Conservation (phyloP, 2,113 vertebrate species). For the Mobula birostris region DNA sequence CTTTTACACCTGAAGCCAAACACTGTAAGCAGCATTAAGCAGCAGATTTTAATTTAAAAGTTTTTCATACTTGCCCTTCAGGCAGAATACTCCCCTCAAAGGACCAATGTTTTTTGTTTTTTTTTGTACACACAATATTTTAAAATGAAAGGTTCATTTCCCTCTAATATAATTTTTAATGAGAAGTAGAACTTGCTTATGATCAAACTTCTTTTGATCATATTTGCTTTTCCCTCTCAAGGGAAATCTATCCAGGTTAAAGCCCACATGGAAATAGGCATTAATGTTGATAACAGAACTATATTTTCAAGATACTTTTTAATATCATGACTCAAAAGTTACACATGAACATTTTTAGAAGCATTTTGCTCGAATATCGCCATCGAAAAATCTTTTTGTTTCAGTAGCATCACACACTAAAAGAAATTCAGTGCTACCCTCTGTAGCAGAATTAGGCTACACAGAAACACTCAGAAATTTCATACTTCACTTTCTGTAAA, state of each 20-base stretch:
- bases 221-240: neutral
- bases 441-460: neutral
- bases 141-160: conserved; percentile 8
- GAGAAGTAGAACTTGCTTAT: neutral
- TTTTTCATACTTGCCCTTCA: conserved; percentile 10
- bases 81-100: neutral
- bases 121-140: neutral
- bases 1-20: neutral
- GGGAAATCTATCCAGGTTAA: neutral
- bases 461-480: neutral
- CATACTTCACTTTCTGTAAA: neutral
- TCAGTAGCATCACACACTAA: neutral
- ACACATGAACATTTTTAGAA: neutral
- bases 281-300: neutral
- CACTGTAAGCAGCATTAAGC: neutral
- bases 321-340: neutral
- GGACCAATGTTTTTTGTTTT: neutral
- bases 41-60: conserved; percentile 5
- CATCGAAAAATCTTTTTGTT: neutral
- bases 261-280: neutral
- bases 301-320: neutral
- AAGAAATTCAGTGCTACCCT: neutral
- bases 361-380: neutral
- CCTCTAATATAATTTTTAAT: neutral
- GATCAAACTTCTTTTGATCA: neutral